Evolutionary conservation across 2,797 vertebrate species (phyloP).

Genomic region (Heteromormyrus szaboi): DNA sequence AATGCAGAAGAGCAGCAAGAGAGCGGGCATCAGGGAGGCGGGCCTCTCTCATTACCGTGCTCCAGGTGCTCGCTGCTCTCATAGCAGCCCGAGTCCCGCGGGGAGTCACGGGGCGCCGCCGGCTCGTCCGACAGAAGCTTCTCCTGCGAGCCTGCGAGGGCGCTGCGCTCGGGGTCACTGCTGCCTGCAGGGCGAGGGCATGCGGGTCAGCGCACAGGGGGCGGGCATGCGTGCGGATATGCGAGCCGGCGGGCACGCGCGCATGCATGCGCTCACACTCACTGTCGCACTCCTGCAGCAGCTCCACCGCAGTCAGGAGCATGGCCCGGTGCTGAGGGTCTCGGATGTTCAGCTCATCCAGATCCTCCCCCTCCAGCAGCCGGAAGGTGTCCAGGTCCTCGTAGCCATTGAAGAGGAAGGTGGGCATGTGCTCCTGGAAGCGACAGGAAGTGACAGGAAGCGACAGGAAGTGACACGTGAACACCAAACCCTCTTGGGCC

Average conservation of each 20-base stretch:
- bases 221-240: neutral
- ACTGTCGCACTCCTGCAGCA: constrained; percentile 97
- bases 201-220: neutral
- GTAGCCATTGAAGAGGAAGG: constrained; percentile 95
- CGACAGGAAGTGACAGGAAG: constrained; percentile 16
- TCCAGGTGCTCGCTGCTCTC: constrained; percentile 97
- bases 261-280: constrained; percentile 40
- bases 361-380: constrained; percentile 90
- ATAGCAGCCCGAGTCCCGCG: constrained; percentile 94
- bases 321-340: constrained; percentile 91
- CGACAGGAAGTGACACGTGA: constrained; percentile 14
- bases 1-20: constrained; percentile 19
- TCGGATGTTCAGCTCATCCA: constrained; percentile 90
- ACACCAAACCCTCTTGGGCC: too few species aligned
- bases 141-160: constrained; percentile 87
- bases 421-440: constrained; percentile 92
- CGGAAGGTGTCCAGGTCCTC: constrained; percentile 97
- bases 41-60: constrained; percentile 76
- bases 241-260: neutral
- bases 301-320: constrained; percentile 88
- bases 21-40: constrained; percentile 22
- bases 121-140: constrained; percentile 83
- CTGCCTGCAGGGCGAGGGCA: constrained; percentile 66
- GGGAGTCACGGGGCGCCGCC: constrained; percentile 78
- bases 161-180: constrained; percentile 75